Base-by-base conservation (phyloP, 2,797 vertebrate genomes). In the Pelochelys cantorii region DNA sequence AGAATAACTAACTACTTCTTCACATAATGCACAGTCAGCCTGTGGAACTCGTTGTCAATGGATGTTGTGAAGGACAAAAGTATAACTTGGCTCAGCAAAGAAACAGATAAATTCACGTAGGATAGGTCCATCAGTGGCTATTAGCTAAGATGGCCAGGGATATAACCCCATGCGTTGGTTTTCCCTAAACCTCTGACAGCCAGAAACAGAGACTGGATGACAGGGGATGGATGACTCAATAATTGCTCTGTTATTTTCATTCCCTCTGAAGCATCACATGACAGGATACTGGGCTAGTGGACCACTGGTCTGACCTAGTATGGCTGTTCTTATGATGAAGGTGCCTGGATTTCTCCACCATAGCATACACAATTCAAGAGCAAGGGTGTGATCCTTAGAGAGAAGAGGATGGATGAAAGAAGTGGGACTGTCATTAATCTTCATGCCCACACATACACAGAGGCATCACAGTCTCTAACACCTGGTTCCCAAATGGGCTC, bases 331-430 rank as follows among this genome's bases (percentile, higher is more conserved):
- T 68, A 34, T 68, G 65, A 68, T 68, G 65, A 34, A 68, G 65
- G 65, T 18, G n/a, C 15, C 65, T 68, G 31, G 17, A 68, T 68
- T 68, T 34, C 65, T 68, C 9, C n/a, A 34, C n/a, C 65, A 68
- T 34, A 34, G 29, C 62, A 65, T 15, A 68, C 31, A 17, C n/a
- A 68, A 68, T 34, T 68, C n/a, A 18, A 68, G 65, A 68, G 65
- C 65, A 65, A 65, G 62, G 31, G 60, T n/a, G 31, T 65, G 62
- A 65, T 85, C 55, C 84, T 90, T 85, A 90, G 79, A 56, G 52
- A 78, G 53, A 7, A 80, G 15, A 89, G 86, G 77, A 83, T 87
- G 57, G 56, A 83, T 77, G 68, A 77, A 87, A 85, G 56, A 34
- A 91, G 79, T 2, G n/a, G 65, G 65, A 87, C 85, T 79, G 53